Base-by-base conservation (phyloP, 1,140 invertebrate species). In the Platorchestia sp. region DNA sequence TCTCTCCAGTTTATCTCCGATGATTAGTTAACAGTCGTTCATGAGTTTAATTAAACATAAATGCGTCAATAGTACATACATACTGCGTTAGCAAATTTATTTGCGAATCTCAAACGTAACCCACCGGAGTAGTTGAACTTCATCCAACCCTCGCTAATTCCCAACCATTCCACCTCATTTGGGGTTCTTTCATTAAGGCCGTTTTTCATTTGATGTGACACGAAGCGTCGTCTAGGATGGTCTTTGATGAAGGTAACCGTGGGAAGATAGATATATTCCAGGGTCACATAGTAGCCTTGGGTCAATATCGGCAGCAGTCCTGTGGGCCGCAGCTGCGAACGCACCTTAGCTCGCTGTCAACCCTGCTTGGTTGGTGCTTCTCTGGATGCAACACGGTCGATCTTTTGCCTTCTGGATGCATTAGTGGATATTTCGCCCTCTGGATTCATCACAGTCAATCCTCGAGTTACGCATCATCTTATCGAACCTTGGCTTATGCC, bases 281-380 rank as follows among this genome's bases (percentile, higher is more conserved):
- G 87, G 87, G 87, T 89, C 41, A 89, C 87, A 10, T 42, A 89
- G 41, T 89, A 89, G 87, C 87, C 87, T 89, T 89, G 87, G 87
- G 87, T 89, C 87, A 89, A 89, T 89, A 89, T 75, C 87, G 36
- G 10, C 87, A 89, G 22, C 87, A 42, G 87, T 89, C 41, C 87
- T 89, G 22, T 42, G 43, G 0, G 41, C 43, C 87, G 87, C 87
- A 89, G 87, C 87, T 89, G 87, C 1, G 10, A 14, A 42, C 36
- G 53, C 36, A 75, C 41, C 87, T 89, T 75, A 22, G 87, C 87
- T 42, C 27, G 27, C 27, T 89, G 87, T 89, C 14, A 75, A 75
- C 59, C 59, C 59, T 75, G 36, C 59, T 22, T 36, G 27, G 59
- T 14, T 1, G 14, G 59, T 3, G 10, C 27, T 1, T 36, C 1